These are phyloP conservation scores for Coecobrya sp. DNA, from an alignment of 2,888 invertebrate species.

Conservation along the genomic window DNA sequence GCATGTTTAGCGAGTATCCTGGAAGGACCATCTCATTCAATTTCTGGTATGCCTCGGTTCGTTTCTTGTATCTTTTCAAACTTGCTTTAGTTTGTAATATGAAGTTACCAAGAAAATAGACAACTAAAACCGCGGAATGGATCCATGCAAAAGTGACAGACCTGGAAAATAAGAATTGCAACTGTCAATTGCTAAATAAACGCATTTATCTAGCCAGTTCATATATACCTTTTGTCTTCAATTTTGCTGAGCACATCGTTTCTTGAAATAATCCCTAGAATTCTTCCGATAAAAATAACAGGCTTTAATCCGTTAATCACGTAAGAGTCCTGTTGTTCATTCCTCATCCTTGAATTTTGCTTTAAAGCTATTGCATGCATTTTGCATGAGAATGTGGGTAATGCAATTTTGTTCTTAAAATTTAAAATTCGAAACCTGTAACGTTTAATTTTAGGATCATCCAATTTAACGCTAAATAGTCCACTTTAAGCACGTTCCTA, in stretches of 20 bases:
- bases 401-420: too few species aligned
- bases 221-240: constrained; percentile 21
- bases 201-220: too few species aligned
- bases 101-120: neutral
- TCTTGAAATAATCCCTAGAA: constrained; percentile 38
- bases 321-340: too few species aligned
- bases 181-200: neutral
- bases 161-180: neutral
- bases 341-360: too few species aligned
- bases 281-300: constrained; percentile 35
- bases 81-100: constrained; percentile 7
- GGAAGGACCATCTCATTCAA: constrained; percentile 4
- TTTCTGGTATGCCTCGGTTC: neutral
- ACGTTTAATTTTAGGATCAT: too few species aligned
- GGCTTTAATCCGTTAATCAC: constrained; percentile 11
- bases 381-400: too few species aligned
- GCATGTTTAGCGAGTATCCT: constrained; percentile 9
- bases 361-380: too few species aligned
- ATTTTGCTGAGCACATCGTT: constrained; percentile 10
- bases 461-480: too few species aligned
- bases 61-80: neutral
- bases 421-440: too few species aligned
- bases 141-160: neutral
- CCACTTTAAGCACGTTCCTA: too few species aligned
- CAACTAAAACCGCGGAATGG: neutral